Evolutionary conservation across 2,797 vertebrate genomes (phyloP).

Genomic region (Acrossocheilus fasciatus): DNA sequence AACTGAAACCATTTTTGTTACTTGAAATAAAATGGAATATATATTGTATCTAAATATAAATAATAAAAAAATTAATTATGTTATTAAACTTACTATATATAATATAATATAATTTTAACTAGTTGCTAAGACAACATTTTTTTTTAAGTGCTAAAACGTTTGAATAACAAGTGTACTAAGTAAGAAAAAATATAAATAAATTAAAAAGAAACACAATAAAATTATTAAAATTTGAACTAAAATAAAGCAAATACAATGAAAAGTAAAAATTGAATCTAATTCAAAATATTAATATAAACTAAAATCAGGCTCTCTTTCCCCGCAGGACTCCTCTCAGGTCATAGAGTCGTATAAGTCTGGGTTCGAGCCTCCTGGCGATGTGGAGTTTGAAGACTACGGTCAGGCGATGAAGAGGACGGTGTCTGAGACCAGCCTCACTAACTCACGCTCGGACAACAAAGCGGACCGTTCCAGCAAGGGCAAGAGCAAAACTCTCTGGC

Average conservation of each 20-base stretch:
- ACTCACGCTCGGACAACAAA: constrained; percentile 81
- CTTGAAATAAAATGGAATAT: too few species aligned
- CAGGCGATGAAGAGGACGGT: constrained; percentile 92
- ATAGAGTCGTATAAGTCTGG: constrained; percentile 98
- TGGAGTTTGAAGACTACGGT: constrained; percentile 97
- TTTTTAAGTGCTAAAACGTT: too few species aligned
- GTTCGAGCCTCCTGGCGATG: constrained; percentile 93
- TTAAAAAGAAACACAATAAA: background rate
- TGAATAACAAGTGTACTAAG: too few species aligned
- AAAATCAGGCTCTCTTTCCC: background rate
- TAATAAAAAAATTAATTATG: too few species aligned
- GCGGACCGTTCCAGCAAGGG: constrained; percentile 86
- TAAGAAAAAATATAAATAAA: too few species aligned
- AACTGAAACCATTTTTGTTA: too few species aligned
- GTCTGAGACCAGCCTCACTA: constrained; percentile 94
- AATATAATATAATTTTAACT: too few species aligned
- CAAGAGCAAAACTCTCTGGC: constrained; percentile 95
- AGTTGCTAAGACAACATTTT: too few species aligned
- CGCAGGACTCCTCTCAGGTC: constrained; percentile 92
- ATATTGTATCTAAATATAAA: too few species aligned
- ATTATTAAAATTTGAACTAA: background rate
- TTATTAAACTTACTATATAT: too few species aligned
- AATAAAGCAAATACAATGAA: background rate
- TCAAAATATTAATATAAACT: background rate
- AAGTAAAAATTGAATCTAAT: background rate